These are phyloP conservation scores for Stratiolaelaps scimitus DNA, from an alignment of 1,140 invertebrate species.

Conservation along the genomic window DNA sequence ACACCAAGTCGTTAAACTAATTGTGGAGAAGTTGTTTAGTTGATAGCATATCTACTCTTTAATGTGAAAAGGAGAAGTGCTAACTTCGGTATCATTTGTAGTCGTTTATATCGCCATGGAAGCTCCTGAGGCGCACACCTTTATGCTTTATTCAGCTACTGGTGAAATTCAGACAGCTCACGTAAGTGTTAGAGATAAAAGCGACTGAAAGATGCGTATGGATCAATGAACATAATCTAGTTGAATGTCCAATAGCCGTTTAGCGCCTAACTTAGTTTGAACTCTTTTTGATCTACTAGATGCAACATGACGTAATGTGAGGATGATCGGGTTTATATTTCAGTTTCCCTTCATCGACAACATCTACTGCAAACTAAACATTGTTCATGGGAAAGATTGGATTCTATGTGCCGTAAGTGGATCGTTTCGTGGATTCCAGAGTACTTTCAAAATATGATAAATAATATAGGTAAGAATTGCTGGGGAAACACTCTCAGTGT, in stretches of 20 bases:
- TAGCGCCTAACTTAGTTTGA: neutral
- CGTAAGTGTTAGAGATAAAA: neutral
- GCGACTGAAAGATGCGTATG: too few relatives aligned
- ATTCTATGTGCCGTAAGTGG: constrained; percentile 52
- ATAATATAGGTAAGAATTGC: too few relatives aligned
- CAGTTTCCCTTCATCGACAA: constrained; percentile 45
- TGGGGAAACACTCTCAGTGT: too few relatives aligned
- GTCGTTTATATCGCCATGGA: neutral
- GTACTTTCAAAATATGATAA: too few relatives aligned
- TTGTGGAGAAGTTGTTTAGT: too few relatives aligned
- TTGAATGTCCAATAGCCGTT: neutral
- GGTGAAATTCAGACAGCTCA: constrained; percentile 19
- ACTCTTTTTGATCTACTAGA: neutral
- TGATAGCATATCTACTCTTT: too few relatives aligned
- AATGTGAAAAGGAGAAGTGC: too few relatives aligned
- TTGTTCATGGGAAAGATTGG: constrained; percentile 59
- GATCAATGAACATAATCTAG: neutral
- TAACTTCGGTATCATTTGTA: too few relatives aligned
- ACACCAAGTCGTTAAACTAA: too few relatives aligned
- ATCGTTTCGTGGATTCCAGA: constrained; percentile 1
- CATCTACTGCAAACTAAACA: constrained; percentile 59
- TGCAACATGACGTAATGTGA: too few relatives aligned
- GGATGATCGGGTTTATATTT: constrained; percentile 4
- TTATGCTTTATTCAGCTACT: constrained; percentile 9
- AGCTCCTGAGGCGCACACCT: constrained; percentile 25